Percentiles rank a stretch among this genome's conserved stretches.
These are phyloP conservation scores for Drosophila barbarae DNA, from an alignment of 2,888 invertebrate species.

Conservation along the genomic window DNA sequence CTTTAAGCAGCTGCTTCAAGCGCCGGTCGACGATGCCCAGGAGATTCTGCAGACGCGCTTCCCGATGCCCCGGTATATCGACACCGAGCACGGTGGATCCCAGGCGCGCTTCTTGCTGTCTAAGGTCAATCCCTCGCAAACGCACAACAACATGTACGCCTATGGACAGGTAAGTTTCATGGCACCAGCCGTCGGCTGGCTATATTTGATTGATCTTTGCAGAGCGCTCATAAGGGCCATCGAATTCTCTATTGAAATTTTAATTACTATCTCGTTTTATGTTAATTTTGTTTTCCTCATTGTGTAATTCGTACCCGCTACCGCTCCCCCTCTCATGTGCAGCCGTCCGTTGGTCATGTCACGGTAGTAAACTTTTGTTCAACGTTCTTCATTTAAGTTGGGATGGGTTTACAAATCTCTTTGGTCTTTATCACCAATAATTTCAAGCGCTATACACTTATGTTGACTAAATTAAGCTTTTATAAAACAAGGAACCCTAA, in stretches of 20 bases:
- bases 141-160: slow-evolving; percentile 99
- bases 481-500: neutral
- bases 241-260: slow-evolving; percentile 4
- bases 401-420: slow-evolving; percentile 4
- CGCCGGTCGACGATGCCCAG: slow-evolving; percentile 98
- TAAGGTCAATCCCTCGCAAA: slow-evolving; percentile 99
- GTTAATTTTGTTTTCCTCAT: slow-evolving; percentile 49
- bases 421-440: neutral
- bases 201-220: slow-evolving; percentile 24
- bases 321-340: slow-evolving; percentile 42
- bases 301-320: slow-evolving; percentile 46
- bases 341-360: slow-evolving; percentile 78
- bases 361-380: slow-evolving; percentile 77
- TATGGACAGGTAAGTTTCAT: slow-evolving; percentile 86
- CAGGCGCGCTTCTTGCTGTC: slow-evolving; percentile 99
- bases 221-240: slow-evolving; percentile 21
- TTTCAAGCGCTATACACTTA: neutral
- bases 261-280: slow-evolving; percentile 35
- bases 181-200: neutral
- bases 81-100: slow-evolving; percentile 99
- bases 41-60: slow-evolving; percentile 97
- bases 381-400: slow-evolving; percentile 19
- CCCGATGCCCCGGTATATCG: slow-evolving; percentile 99
- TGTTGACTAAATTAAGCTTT: neutral
- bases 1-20: slow-evolving; percentile 94